phyloP scores from a whole-genome alignment of 2,113 vertebrate species.

The Myrmophylax atrothorax region DNA sequence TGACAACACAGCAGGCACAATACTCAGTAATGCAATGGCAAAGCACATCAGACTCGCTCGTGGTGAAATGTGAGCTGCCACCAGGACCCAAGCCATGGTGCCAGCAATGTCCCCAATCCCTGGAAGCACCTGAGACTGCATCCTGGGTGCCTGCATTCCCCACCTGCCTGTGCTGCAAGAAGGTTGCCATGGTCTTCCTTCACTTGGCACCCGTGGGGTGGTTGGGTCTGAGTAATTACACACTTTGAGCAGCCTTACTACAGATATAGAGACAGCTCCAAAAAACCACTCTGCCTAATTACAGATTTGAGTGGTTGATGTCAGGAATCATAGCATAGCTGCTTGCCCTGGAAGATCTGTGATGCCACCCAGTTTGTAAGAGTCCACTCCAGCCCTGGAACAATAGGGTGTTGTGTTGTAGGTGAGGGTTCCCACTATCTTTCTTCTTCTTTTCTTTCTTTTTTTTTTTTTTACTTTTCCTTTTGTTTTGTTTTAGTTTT shows the following conservation, averaged over 20 bases:
- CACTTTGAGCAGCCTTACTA: neutral
- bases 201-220: fast-evolving
- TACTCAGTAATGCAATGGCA: neutral
- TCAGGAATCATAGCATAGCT: neutral
- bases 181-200: neutral
- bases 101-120: neutral
- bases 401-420: neutral
- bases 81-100: neutral
- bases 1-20: neutral
- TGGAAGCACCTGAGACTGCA: neutral
- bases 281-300: neutral
- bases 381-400: neutral
- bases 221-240: neutral
- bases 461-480: neutral
- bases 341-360: neutral
- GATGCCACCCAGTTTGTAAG: neutral
- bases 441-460: neutral
- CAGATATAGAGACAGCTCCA: neutral
- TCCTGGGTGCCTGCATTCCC: neutral
- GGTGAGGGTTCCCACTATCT: neutral
- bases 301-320: neutral
- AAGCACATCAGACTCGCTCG: neutral
- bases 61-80: neutral
- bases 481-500: neutral
- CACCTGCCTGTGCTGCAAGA: neutral